Conservation (phyloP, 2,888 invertebrate genomes). For the Pteria penguin region DNA sequence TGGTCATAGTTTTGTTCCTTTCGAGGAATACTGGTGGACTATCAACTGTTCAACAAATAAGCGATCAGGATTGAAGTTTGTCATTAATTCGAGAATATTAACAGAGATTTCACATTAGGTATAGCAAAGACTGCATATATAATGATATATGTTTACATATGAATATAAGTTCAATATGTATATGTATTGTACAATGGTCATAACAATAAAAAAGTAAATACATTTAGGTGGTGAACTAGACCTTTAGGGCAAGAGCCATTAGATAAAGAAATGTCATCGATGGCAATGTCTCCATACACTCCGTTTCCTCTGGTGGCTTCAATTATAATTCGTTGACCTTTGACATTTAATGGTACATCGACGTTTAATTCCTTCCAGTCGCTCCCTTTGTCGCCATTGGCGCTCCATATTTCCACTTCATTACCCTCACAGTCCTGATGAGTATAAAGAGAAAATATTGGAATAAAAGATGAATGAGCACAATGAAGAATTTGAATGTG, state of each 20-base stretch:
- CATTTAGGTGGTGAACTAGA: too few relatives aligned
- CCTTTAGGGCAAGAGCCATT: constrained; percentile 4
- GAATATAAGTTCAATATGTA: too few relatives aligned
- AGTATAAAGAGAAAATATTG: too few relatives aligned
- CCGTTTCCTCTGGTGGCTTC: constrained; percentile 20
- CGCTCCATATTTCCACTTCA: not conserved
- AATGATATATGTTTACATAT: too few relatives aligned
- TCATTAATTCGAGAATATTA: too few relatives aligned
- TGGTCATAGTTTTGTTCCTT: not conserved
- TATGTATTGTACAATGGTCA: too few relatives aligned
- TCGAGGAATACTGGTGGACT: not conserved
- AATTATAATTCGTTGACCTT: constrained; percentile 13
- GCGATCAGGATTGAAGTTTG: too few relatives aligned
- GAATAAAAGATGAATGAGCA: too few relatives aligned
- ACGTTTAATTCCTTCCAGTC: constrained; percentile 8
- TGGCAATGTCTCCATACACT: constrained; percentile 13
- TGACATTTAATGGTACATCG: not conserved
- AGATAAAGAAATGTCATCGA: constrained; percentile 7
- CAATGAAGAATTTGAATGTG: too few relatives aligned
- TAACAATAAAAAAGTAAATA: too few relatives aligned
- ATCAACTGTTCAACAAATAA: not conserved
- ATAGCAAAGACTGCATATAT: too few relatives aligned
- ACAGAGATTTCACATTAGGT: too few relatives aligned
- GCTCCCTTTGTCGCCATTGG: not conserved
- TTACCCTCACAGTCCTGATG: constrained; percentile 14